Evolutionary conservation across 2,113 vertebrate species (phyloP).

Genomic region (Cygnus buccinator): DNA sequence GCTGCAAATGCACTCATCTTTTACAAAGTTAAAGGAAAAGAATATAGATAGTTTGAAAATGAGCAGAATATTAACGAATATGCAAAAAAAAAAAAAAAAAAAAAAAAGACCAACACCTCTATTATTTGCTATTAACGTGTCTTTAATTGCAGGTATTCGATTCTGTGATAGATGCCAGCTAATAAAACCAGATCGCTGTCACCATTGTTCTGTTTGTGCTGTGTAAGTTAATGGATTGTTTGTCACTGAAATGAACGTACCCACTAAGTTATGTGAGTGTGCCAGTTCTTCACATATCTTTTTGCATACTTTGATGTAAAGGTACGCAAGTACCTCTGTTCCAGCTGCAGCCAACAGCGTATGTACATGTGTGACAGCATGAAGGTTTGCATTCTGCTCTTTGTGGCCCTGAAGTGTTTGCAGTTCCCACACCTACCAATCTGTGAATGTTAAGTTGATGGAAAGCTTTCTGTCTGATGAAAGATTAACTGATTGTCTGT

Average conservation of each 20-base stretch:
- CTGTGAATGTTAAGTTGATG: background rate
- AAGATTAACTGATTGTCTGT: background rate
- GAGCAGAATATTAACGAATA: background rate
- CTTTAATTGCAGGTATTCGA: constrained; percentile 86
- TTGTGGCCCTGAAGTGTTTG: background rate
- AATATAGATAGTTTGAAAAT: background rate
- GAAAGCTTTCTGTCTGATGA: background rate
- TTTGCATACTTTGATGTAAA: no score
- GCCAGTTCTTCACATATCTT: background rate
- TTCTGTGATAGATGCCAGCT: constrained; percentile 98
- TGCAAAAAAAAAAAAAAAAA: background rate
- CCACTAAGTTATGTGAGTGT: background rate
- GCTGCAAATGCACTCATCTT: background rate
- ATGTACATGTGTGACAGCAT: background rate
- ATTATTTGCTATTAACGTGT: background rate
- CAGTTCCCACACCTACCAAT: background rate
- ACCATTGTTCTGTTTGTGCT: constrained; percentile 97
- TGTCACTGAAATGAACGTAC: background rate
- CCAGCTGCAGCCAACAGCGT: background rate
- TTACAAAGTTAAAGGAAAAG: background rate
- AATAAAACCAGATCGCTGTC: constrained; percentile 97
- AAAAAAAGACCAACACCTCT: background rate
- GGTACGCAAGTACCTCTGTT: background rate
- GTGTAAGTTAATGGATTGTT: constrained; percentile 84
- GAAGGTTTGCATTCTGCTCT: rapidly evolving